phyloP scores from a whole-genome alignment of 2,888 invertebrate species.

The Azorinus chamasolen region DNA sequence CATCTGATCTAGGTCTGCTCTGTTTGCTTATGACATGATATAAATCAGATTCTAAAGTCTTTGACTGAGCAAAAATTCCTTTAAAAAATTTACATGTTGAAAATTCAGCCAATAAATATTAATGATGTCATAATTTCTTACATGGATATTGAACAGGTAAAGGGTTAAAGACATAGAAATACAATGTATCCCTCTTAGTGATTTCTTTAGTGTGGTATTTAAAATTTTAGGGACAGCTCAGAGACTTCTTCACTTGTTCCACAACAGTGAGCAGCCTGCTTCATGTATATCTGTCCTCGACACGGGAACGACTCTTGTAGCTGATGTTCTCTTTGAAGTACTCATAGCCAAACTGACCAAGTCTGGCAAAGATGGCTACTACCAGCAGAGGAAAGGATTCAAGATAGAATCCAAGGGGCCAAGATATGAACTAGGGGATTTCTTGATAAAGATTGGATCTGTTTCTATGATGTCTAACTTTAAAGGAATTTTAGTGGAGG shows the following conservation, averaged over 20 bases:
- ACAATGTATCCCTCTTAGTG: too few relatives aligned
- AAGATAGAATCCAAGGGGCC: conserved; percentile 93
- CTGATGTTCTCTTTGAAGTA: conserved; percentile 96
- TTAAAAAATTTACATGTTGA: too few relatives aligned
- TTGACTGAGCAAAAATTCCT: too few relatives aligned
- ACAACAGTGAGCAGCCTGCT: conserved; percentile 98
- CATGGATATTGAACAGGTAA: too few relatives aligned
- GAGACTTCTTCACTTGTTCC: conserved; percentile 95
- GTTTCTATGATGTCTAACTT: conserved; percentile 96
- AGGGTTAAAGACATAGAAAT: too few relatives aligned
- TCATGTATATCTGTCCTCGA: conserved; percentile 97
- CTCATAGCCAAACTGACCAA: conserved; percentile 94
- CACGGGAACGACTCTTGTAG: conserved; percentile 93
- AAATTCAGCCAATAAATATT: too few relatives aligned
- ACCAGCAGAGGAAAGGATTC: conserved; percentile 92
- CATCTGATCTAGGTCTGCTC: too few relatives aligned
- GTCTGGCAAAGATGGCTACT: conserved; percentile 88
- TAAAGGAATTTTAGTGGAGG: conserved; percentile 97
- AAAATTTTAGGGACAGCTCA: conserved; percentile 88
- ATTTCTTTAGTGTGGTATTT: too few relatives aligned
- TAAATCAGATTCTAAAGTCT: too few relatives aligned
- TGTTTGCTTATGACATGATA: too few relatives aligned
- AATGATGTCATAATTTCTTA: too few relatives aligned
- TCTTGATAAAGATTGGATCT: conserved; percentile 96
- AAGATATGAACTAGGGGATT: conserved; percentile 91